phyloP scores from a whole-genome alignment of 2,888 invertebrate species.

The Drosophila ezoana region DNA sequence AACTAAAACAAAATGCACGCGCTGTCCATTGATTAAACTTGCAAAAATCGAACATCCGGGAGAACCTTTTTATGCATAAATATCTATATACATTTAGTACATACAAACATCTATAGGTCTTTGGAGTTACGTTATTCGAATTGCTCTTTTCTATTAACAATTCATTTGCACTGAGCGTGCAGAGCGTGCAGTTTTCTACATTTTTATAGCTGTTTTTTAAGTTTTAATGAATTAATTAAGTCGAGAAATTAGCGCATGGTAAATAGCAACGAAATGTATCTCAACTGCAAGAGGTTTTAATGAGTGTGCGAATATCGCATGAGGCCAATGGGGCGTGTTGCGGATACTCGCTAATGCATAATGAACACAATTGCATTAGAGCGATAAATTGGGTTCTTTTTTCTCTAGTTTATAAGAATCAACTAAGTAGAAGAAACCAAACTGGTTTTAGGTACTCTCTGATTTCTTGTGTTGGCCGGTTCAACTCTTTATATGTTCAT shows the following conservation, averaged over 20 bases:
- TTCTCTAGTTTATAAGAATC: slow-evolving; percentile 7
- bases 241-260: slow-evolving; percentile 52
- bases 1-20: slow-evolving; percentile 26
- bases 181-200: slow-evolving; percentile 54
- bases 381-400: slow-evolving; percentile 55
- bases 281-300: slow-evolving; percentile 40
- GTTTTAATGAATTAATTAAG: slow-evolving; percentile 64
- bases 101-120: background rate
- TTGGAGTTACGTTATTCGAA: slow-evolving; percentile 6
- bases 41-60: slow-evolving; percentile 74
- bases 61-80: slow-evolving; percentile 42
- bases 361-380: slow-evolving; percentile 55
- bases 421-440: slow-evolving; percentile 13
- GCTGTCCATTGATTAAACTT: slow-evolving; percentile 62
- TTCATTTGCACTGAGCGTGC: slow-evolving; percentile 63
- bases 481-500: slow-evolving; percentile 14
- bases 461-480: slow-evolving; percentile 37
- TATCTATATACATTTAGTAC: background rate
- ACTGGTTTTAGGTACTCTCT: slow-evolving; percentile 52
- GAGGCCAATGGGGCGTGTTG: slow-evolving; percentile 67
- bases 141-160: slow-evolving; percentile 58
- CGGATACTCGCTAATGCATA: slow-evolving; percentile 11
- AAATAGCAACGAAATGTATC: slow-evolving; percentile 33
- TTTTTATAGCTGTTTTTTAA: slow-evolving; percentile 1
- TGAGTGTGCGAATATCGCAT: slow-evolving; percentile 61